Evolutionary conservation across 2,888 invertebrate genomes (phyloP).

Genomic region (Drosophila kanekoi): DNA sequence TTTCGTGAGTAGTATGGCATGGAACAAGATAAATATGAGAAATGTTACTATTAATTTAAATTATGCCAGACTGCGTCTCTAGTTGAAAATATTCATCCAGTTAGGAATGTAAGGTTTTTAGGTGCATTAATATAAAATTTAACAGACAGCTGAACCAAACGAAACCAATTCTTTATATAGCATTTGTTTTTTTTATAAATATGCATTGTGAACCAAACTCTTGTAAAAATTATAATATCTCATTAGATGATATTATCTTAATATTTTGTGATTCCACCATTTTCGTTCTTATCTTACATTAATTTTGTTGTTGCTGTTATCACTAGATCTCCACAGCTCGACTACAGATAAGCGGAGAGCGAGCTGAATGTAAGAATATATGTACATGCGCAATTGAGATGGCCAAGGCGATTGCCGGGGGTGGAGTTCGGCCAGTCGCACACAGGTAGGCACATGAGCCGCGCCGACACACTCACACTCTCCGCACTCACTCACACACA

Average conservation of each 20-base stretch:
- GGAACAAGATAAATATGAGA: background rate
- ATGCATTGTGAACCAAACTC: background rate
- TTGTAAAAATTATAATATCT: background rate
- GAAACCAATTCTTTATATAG: background rate
- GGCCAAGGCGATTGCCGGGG: slow-evolving; percentile 52
- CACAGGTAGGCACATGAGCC: slow-evolving; percentile 11
- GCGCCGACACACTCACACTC: slow-evolving; percentile 35
- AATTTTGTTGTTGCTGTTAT: slow-evolving; percentile 5
- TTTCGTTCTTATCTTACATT: slow-evolving; percentile 9
- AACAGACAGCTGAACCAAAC: background rate
- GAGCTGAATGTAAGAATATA: slow-evolving; percentile 22
- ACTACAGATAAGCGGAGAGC: slow-evolving; percentile 24
- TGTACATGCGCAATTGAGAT: slow-evolving; percentile 76
- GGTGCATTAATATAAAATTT: too few relatives aligned
- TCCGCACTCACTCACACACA: slow-evolving; percentile 37
- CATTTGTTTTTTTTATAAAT: too few relatives aligned
- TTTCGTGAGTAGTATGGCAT: background rate
- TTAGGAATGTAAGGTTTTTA: too few relatives aligned
- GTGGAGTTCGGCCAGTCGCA: slow-evolving; percentile 70
- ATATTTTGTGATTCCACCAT: background rate
- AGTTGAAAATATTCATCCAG: too few relatives aligned
- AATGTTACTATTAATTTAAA: background rate
- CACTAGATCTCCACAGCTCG: slow-evolving; percentile 26
- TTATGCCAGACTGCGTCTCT: background rate
- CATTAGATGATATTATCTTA: background rate